Evolutionary conservation across 2,888 invertebrate species (phyloP), one percentile per base, ranked within the genome.

Genomic region (Leucania comma): DNA sequence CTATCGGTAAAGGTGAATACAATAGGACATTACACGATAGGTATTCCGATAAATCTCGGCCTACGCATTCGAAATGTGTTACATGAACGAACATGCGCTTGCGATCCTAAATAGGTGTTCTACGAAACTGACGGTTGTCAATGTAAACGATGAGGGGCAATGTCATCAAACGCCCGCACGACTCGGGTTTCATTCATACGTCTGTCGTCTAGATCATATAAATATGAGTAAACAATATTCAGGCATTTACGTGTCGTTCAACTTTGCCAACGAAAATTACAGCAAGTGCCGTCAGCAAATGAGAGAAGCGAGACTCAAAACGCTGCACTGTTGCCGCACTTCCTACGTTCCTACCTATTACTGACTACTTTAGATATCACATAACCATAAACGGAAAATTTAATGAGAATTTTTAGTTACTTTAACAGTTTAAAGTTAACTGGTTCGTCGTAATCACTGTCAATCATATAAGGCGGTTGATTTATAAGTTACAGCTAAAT

Each of bases 101-200:
- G 88, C 86, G 86, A 87, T 91, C 87, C 89, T 87, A 89, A 91
- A 90, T 86, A 85, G 85, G 68, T 84, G 86, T 93, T 92, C 92
- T 88, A 84, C 88, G 92, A 93, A 92, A 87, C 84, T 86, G 82
- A 78, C 85, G 73, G 87, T 78, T 81, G 78, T 86, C 83, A 85
- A 87, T 88, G 87, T 86, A 90, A 89, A 85, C 84, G 85, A 85
- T 83, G 87, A 87, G 86, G 68, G 76, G 86, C 87, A 86, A 86
- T 90, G 89, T 90, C 89, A 89, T 89, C 82, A 84, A 84, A 88
- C 85, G 81, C 87, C 82, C 74, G 80, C 78, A 73, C 82, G 83
- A 78, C 83, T 90, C 88, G 66, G 68, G 80, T 89, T 89, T 86
- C 89, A 87, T 87, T 86, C 86, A 85, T 77, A 65, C 68, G 76